Evolutionary conservation across 2,797 vertebrate species (phyloP).

Genomic region (Oceanodroma leucorhoa): DNA sequence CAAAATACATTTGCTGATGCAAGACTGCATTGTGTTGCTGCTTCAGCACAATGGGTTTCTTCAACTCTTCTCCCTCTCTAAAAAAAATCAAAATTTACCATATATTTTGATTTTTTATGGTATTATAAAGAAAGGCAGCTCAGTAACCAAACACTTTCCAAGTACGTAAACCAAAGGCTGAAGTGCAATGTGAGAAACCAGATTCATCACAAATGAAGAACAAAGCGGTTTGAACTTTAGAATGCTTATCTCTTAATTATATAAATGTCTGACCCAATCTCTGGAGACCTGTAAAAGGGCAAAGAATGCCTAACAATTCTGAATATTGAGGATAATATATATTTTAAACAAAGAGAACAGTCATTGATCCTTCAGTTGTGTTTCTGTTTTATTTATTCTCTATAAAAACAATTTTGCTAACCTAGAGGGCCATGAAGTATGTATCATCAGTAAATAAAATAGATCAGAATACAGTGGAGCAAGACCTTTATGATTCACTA

Average conservation of each 20-base stretch:
- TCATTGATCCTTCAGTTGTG: not conserved
- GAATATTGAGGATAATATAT: not conserved
- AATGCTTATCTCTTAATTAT: not conserved
- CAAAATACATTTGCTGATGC: not conserved
- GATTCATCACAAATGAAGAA: not conserved
- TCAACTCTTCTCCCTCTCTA: not conserved
- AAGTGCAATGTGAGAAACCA: not conserved
- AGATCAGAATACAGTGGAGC: not conserved
- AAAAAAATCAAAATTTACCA: not conserved
- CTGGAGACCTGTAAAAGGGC: not conserved
- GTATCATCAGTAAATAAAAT: not conserved
- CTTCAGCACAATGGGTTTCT: not conserved
- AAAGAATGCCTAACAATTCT: not conserved
- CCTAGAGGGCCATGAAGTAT: not conserved
- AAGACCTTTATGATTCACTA: not conserved
- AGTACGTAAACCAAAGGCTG: not conserved
- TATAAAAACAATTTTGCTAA: not conserved
- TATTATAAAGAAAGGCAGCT: not conserved
- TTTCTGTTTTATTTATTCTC: not conserved
- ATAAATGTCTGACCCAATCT: not conserved
- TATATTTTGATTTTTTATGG: not conserved
- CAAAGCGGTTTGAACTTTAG: not conserved
- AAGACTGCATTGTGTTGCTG: not conserved
- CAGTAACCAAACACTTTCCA: not conserved
- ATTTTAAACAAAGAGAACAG: not conserved